Percentiles rank a stretch among this genome's conserved stretches.
These are phyloP conservation scores for Epizoanthus stellaris DNA, from an alignment of 92 coral and sea anemone genomes.

Conservation along the genomic window DNA sequence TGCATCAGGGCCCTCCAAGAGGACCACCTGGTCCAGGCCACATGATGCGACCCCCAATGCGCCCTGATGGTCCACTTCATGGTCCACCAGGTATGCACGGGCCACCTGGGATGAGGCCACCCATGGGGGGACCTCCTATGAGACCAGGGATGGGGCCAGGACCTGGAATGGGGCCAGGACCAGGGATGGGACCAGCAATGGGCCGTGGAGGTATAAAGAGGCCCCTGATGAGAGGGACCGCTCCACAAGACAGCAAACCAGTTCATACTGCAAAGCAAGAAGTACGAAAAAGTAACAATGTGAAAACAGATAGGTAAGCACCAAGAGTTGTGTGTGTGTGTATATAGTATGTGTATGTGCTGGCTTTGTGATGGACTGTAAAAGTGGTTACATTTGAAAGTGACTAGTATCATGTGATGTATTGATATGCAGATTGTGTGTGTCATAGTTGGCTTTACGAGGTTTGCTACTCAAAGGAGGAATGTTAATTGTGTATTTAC, in stretches of 20 bases:
- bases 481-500: not conserved
- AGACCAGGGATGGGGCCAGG: conserved; percentile 70
- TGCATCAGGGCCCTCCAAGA: conserved; percentile 66
- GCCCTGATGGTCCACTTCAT: conserved; percentile 63
- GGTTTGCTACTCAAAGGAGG: too few species aligned
- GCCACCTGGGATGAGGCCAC: conserved; percentile 80
- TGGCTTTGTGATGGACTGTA: not conserved
- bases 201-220: conserved; percentile 62
- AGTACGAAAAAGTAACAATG: conserved; percentile 18
- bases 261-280: conserved; percentile 6
- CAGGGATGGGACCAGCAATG: conserved; percentile 56
- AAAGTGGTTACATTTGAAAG: too few species aligned
- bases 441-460: too few species aligned
- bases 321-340: not conserved
- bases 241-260: conserved; percentile 3
- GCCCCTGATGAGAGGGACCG: conserved; percentile 27
- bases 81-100: conserved; percentile 72
- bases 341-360: not conserved
- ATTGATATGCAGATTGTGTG: too few species aligned
- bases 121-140: conserved; percentile 68
- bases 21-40: conserved; percentile 49
- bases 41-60: conserved; percentile 59
- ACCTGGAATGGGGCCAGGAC: conserved; percentile 64
- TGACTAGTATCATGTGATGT: too few species aligned
- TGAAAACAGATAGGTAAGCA: conserved; percentile 31